Evolutionary conservation across 2,888 invertebrate species (phyloP).

Genomic region (Heliconius aoede): DNA sequence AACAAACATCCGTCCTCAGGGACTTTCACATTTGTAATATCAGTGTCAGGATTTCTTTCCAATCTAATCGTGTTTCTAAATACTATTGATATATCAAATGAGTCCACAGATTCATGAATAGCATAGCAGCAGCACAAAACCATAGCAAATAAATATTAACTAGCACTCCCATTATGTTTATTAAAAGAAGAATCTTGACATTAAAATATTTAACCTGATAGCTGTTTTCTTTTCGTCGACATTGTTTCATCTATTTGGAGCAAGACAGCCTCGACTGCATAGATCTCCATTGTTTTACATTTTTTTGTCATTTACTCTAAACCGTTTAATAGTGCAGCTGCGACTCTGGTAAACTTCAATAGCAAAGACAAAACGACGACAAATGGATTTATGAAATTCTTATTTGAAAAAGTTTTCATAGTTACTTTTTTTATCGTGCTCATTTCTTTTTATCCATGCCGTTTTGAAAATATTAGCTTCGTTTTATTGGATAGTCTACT

Average conservation of each 20-base stretch:
- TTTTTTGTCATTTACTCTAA: slow-evolving; percentile 31
- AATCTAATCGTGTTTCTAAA: too few species aligned
- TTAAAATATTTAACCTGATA: slow-evolving; percentile 27
- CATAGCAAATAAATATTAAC: slow-evolving; percentile 7
- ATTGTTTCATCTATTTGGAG: slow-evolving; percentile 32
- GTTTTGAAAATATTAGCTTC: neutral
- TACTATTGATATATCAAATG: neutral
- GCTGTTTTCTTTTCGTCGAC: slow-evolving; percentile 29
- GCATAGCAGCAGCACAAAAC: neutral
- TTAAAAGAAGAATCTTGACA: slow-evolving; percentile 20
- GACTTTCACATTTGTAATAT: too few species aligned
- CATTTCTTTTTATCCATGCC: neutral
- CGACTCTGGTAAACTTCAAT: slow-evolving; percentile 50
- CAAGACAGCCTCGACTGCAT: slow-evolving; percentile 27
- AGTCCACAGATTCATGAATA: neutral
- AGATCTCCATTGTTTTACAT: slow-evolving; percentile 29
- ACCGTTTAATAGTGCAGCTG: slow-evolving; percentile 44
- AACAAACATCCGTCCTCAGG: too few species aligned
- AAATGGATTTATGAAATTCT: slow-evolving; percentile 42
- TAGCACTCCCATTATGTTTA: slow-evolving; percentile 16
- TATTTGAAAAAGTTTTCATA: slow-evolving; percentile 32
- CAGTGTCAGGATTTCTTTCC: too few species aligned
- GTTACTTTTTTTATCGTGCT: neutral
- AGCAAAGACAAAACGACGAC: slow-evolving; percentile 46
- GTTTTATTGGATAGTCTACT: neutral